These are phyloP conservation scores for Oenanthe oenanthe DNA, from an alignment of 2,113 vertebrate species.

Conservation along the genomic window DNA sequence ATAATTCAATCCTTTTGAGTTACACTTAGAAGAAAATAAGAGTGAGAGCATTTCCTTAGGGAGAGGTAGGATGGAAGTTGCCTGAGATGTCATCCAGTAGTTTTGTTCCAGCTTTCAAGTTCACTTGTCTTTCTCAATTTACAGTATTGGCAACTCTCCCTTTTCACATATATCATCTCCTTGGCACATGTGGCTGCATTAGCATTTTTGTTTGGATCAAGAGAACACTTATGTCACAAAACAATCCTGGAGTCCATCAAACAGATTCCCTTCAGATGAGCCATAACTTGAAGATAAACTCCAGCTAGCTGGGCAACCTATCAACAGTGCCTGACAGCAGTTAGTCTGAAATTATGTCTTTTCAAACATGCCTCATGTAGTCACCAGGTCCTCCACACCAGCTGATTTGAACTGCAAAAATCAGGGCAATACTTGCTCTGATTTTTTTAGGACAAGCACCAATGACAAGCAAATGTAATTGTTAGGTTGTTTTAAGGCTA, in stretches of 20 bases:
- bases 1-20: not conserved
- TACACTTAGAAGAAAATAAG: not conserved
- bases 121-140: not conserved
- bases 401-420: not conserved
- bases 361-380: not conserved
- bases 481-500: not conserved
- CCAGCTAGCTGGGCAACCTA: not conserved
- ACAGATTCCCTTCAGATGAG: not conserved
- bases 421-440: not conserved
- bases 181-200: fast-evolving
- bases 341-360: not conserved
- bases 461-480: not conserved
- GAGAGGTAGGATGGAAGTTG: not conserved
- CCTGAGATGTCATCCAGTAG: not conserved
- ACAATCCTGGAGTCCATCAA: not conserved
- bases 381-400: not conserved
- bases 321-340: not conserved
- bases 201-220: not conserved
- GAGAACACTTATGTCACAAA: not conserved
- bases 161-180: not conserved
- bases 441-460: not conserved
- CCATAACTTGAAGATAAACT: not conserved
- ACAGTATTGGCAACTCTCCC: not conserved
- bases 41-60: not conserved
- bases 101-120: not conserved